Evolutionary conservation across 2,113 vertebrate species (phyloP), one percentile per base, ranked within the genome.

Genomic region (Crocuta crocuta): DNA sequence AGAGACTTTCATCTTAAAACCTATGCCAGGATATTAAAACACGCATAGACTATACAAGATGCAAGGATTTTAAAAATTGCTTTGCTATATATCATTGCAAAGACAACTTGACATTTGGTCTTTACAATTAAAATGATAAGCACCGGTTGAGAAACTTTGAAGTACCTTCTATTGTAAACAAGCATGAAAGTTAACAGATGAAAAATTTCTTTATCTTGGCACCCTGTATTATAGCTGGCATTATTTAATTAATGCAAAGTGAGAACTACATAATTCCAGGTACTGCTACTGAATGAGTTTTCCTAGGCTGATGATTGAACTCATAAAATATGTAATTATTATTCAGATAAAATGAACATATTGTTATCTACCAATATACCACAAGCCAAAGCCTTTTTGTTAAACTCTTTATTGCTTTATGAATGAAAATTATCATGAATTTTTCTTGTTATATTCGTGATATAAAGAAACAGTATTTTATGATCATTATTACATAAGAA

Each of bases 241-340:
- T 96, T 80, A 98, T 96, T 90, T 98, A 89, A 96, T 97, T 97
- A 97, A 95, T 89, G 5, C 26, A 90, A 97, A 97, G 80, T 98
- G 66, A 97, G 98, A 97, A 58, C 28, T 74, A 85, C 68, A 84
- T 87, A 39, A 85, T 8, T 97, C 10, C 70, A 86, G 28, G 8
- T 88, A 97, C 55, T 94, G 84, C 84, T 94, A 87, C 73, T 92
- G 66, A 81, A 92, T 1, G 0, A 50, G 12, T 91, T 94, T 97
- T 97, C 5, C 61, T 87, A 35, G 39, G 91, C n/a, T 96, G 23
- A 88, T 96, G 92, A 95, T 58, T 43, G 71, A 94, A 93, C 31
- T 83, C 86, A 66, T 53, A 68, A 94, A 95, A 33, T 94, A 13
- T 74, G 1, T 90, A 97, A 98, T 65, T 97, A 55, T 71, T 91